Evolutionary conservation across 2,113 vertebrate species (phyloP).

Genomic region (Eulacestoma nigropectus): DNA sequence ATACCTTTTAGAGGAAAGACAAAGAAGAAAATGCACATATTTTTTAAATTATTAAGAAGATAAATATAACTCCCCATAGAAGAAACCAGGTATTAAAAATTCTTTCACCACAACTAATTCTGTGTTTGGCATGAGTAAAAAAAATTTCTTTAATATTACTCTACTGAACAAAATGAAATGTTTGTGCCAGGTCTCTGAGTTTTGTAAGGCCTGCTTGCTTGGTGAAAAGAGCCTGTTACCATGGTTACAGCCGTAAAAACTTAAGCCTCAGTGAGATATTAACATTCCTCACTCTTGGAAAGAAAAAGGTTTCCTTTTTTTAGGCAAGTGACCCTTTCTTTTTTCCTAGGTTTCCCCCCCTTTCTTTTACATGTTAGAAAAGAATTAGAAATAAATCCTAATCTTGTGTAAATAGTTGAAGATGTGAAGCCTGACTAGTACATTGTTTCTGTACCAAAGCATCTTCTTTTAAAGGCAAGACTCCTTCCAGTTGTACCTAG

Average conservation of each 20-base stretch:
- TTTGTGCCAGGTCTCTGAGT: conserved; percentile 66
- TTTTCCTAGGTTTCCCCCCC: conserved; percentile 24
- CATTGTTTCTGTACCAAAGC: conserved; percentile 56
- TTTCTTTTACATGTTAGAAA: conserved; percentile 57
- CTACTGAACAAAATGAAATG: conserved; percentile 65
- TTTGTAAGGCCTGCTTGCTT: conserved; percentile 74
- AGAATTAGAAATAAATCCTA: conserved; percentile 65
- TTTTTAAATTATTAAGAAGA: not conserved
- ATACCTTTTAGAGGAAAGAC: not conserved
- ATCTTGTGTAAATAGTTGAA: conserved; percentile 66
- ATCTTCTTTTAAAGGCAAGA: conserved; percentile 55
- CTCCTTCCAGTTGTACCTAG: conserved; percentile 45
- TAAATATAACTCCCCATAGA: not conserved
- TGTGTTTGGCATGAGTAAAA: conserved; percentile 53
- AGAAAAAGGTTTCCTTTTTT: conserved; percentile 64
- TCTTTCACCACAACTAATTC: conserved; percentile 45
- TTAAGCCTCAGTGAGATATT: conserved; percentile 84
- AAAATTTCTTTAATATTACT: conserved; percentile 65
- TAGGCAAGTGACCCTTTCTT: conserved; percentile 59
- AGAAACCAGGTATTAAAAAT: conserved; percentile 23
- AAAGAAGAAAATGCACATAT: not conserved
- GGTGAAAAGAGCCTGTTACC: conserved; percentile 77
- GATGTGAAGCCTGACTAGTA: conserved; percentile 46
- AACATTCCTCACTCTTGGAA: conserved; percentile 81
- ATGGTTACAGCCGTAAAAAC: conserved; percentile 83